Conservation (phyloP, 2,888 invertebrate genomes). For the Cerceris ruficornis region DNA sequence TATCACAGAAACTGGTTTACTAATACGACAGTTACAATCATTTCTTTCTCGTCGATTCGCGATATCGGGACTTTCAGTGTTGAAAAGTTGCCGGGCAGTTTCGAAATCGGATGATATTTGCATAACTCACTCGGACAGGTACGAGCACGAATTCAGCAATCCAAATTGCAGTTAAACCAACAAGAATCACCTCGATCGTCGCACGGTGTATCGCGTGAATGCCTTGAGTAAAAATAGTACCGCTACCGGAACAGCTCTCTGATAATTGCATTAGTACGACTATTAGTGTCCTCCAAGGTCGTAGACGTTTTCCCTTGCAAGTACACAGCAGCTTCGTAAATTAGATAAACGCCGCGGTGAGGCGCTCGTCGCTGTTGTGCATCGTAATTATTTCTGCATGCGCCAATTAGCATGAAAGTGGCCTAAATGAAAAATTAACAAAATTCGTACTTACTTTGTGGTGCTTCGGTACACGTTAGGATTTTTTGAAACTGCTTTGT, state of each 20-base stretch:
- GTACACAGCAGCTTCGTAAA: background rate
- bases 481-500: too few species aligned
- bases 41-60: slow-evolving; percentile 34
- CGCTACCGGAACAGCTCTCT: slow-evolving; percentile 19
- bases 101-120: slow-evolving; percentile 50
- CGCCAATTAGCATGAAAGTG: too few species aligned
- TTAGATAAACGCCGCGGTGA: background rate
- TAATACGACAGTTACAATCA: slow-evolving; percentile 20
- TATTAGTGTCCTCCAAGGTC: slow-evolving; percentile 36
- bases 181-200: slow-evolving; percentile 4
- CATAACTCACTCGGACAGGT: slow-evolving; percentile 16
- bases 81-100: slow-evolving; percentile 32
- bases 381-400: slow-evolving; percentile 23
- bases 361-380: slow-evolving; percentile 13
- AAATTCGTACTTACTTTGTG: too few species aligned
- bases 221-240: background rate
- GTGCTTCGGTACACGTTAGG: too few species aligned
- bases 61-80: slow-evolving; percentile 54
- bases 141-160: background rate
- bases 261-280: background rate
- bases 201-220: background rate
- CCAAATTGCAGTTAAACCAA: background rate
- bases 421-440: too few species aligned
- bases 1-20: too few species aligned
- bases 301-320: background rate